Evolutionary conservation across 2,888 invertebrate species (phyloP).

Genomic region (Digitonthophagus gazella): DNA sequence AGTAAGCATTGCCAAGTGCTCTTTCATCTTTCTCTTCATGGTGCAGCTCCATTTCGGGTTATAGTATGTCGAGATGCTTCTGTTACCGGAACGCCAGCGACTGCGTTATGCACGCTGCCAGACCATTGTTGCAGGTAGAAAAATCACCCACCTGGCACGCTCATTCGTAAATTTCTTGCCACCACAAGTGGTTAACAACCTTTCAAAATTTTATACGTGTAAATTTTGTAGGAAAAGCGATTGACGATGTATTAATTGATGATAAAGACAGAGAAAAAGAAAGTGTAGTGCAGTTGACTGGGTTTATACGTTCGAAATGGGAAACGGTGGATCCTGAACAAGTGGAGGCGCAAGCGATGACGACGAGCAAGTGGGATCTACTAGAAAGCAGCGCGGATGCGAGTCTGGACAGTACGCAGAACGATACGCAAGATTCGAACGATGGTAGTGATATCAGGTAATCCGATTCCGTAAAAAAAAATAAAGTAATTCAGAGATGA

Average conservation of each 20-base stretch:
- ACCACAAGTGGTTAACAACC: no score
- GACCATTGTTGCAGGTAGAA: no score
- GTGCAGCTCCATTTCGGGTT: no score
- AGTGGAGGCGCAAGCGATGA: constrained; percentile 78
- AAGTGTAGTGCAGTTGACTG: constrained; percentile 54
- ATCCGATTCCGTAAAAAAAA: constrained; percentile 15
- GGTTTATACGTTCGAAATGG: constrained; percentile 93
- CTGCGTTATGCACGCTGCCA: no score
- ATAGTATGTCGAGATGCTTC: no score
- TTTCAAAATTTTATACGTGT: no score
- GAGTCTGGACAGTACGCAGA: constrained; percentile 47
- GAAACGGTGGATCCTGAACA: constrained; percentile 91
- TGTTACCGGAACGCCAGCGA: no score
- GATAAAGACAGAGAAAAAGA: constrained; percentile 41
- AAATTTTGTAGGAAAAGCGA: constrained; percentile 40
- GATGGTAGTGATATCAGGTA: constrained; percentile 50
- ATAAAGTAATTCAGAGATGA: neutral
- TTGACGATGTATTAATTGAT: constrained; percentile 37
- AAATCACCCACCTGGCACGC: no score
- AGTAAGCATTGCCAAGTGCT: no score
- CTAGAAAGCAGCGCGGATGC: constrained; percentile 57
- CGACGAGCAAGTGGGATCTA: constrained; percentile 85
- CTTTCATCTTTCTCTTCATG: no score
- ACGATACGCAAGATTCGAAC: constrained; percentile 46
- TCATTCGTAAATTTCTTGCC: no score